These are phyloP conservation scores for Drosophila bunnanda DNA, from an alignment of 2,888 invertebrate species.

Conservation along the genomic window DNA sequence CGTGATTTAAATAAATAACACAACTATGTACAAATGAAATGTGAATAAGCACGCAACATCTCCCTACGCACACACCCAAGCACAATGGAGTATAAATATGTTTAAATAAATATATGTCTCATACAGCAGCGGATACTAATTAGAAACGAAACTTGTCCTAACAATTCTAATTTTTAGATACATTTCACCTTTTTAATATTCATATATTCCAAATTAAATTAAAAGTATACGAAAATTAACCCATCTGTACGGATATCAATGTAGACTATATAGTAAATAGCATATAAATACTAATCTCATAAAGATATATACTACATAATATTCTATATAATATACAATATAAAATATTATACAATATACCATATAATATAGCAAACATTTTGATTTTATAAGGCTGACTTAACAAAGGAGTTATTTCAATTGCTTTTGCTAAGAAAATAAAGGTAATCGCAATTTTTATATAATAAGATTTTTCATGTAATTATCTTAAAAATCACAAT, in stretches of 20 bases:
- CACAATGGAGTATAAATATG: neutral
- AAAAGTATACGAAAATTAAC: neutral
- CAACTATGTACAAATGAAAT: slow-evolving; percentile 32
- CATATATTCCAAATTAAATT: neutral
- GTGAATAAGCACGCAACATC: slow-evolving; percentile 39
- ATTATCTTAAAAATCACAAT: neutral
- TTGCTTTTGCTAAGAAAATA: too few species aligned
- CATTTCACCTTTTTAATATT: neutral
- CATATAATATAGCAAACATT: too few species aligned
- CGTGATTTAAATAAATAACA: slow-evolving; percentile 52
- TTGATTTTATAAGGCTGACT: too few species aligned
- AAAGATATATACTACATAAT: too few species aligned
- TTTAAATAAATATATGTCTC: neutral
- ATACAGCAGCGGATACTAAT: slow-evolving; percentile 2
- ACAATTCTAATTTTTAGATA: neutral
- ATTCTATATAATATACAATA: too few species aligned
- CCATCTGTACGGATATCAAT: neutral
- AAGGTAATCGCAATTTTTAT: too few species aligned
- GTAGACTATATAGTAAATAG: neutral
- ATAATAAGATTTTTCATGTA: too few species aligned
- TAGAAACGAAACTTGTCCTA: neutral
- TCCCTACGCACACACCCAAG: slow-evolving; percentile 12
- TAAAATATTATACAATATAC: too few species aligned
- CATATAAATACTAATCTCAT: neutral
- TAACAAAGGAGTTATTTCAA: too few species aligned